Evolutionary conservation across 1,140 invertebrate genomes (phyloP), one percentile per base, ranked within the genome.

Genomic region (fruit fly (Drosophila melanogaster)): DNA sequence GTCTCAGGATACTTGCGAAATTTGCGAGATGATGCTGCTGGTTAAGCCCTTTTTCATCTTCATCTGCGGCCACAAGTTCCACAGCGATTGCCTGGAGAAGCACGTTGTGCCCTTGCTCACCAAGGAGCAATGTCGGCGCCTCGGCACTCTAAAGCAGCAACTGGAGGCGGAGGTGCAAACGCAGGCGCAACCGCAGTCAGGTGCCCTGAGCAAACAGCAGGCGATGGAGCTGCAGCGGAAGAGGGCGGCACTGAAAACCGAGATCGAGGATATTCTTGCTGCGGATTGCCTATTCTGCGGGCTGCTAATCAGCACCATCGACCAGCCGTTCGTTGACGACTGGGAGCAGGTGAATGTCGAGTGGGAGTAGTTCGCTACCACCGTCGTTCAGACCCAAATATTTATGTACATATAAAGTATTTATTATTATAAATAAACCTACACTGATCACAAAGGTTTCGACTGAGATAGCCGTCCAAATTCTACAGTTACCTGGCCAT

Each of bases 211-310:
- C 30, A 54, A 41, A 35, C n/a, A 57, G 15, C 44, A 58, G 44
- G 6, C 62, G 1, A 30, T 24, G 4, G 65, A 79, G 6, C 33
- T 78, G 17, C 46, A 93, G 93, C 2, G 94, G 93, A 30, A 94
- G 93, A 94, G 95, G 49, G 95, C 96, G 56, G 94, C 96, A 71
- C 92, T 97, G 0, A 95, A 96, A 92, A 93, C 94, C 22, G 96
- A 98, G 80, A 95, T 99, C 35, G 98, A 99, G 92, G 95, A 98
- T 72, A 94, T 99, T 0, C 93, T 99, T 8, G 98, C 97, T 1
- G 95, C 95, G 6, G 98, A 99, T 92, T 99, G 98, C 92, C 93
- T 98, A 0, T 98, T 96, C 91, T 99, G 98, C 93, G 98, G 98
- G 8, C 94, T 96, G 78, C 97, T 98, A 95, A 98, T 99, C 71